phyloP scores from a whole-genome alignment of 2,888 invertebrate species.

The Frankliniella fusca region DNA sequence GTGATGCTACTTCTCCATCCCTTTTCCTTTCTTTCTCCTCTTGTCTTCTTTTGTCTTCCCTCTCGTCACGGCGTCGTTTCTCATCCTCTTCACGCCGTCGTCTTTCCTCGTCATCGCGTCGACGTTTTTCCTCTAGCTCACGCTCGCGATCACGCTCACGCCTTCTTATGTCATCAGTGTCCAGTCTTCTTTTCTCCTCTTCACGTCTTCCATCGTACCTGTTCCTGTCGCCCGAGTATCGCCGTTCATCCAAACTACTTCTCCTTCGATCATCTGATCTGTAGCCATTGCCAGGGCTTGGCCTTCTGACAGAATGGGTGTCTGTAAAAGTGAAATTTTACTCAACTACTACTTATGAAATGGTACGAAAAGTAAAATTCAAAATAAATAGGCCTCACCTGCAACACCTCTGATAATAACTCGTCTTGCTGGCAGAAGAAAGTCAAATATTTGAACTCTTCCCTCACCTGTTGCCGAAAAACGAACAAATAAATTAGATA shows the following conservation, averaged over 20 bases:
- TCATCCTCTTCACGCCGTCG: too few relatives aligned
- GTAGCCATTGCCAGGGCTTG: background rate
- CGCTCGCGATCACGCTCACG: background rate
- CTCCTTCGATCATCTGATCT: background rate
- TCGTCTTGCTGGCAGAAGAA: background rate
- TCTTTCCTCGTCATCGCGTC: too few relatives aligned
- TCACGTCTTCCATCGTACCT: background rate
- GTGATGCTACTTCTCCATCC: background rate
- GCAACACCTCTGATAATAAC: background rate
- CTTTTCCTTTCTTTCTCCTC: background rate
- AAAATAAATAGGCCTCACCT: background rate
- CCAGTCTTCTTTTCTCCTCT: background rate
- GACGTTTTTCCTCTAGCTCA: too few relatives aligned
- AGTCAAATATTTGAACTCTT: background rate
- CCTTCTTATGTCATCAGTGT: background rate
- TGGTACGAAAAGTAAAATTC: background rate
- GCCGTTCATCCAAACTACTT: background rate
- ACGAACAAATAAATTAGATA: background rate
- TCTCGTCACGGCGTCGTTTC: background rate
- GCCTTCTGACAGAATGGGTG: background rate
- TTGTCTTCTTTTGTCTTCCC: background rate
- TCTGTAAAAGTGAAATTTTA: background rate
- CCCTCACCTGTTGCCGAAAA: background rate
- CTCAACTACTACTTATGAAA: background rate
- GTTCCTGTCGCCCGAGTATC: background rate